A percentile compares a stretch with the other conserved stretches of the same genome.
Conservation (phyloP, 2,113 vertebrate species). For the Callopanchax toddi region DNA sequence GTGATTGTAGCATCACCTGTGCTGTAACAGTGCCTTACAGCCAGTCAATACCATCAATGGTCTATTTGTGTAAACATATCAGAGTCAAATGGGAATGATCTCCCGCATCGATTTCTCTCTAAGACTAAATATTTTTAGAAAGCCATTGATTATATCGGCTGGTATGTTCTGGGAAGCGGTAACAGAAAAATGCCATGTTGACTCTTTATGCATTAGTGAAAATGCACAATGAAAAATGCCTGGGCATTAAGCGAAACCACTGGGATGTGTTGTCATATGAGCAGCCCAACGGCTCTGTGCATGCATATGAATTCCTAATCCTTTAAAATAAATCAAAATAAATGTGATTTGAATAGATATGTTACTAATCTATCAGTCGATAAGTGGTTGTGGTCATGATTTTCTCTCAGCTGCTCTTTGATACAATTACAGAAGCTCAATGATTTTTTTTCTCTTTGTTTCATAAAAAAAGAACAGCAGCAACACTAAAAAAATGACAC, state of each 20-base stretch:
- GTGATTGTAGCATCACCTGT: conserved; percentile 30
- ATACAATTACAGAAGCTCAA: conserved; percentile 11
- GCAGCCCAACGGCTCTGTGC: neutral
- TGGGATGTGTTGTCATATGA: neutral
- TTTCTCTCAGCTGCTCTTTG: neutral
- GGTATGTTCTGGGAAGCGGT: conserved; percentile 78
- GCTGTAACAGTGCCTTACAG: conserved; percentile 49
- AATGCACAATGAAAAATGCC: conserved; percentile 31
- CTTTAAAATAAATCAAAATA: neutral
- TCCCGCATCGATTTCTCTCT: conserved; percentile 71
- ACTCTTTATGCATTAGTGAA: conserved; percentile 41
- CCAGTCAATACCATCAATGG: conserved; percentile 71
- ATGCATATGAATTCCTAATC: neutral
- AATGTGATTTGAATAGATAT: conserved; percentile 4
- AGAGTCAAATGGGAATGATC: conserved; percentile 71
- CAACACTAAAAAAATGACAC: neutral
- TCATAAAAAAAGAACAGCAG: conserved; percentile 22
- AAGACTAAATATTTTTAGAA: conserved; percentile 82
- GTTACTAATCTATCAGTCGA: neutral
- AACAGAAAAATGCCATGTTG: conserved; percentile 49
- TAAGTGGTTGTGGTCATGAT: neutral
- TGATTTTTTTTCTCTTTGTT: neutral
- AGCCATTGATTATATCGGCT: conserved; percentile 73
- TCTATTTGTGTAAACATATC: conserved; percentile 78
- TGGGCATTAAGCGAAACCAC: neutral